Conservation (phyloP, 2,113 vertebrate species). For the Neotragus pygmaeus region DNA sequence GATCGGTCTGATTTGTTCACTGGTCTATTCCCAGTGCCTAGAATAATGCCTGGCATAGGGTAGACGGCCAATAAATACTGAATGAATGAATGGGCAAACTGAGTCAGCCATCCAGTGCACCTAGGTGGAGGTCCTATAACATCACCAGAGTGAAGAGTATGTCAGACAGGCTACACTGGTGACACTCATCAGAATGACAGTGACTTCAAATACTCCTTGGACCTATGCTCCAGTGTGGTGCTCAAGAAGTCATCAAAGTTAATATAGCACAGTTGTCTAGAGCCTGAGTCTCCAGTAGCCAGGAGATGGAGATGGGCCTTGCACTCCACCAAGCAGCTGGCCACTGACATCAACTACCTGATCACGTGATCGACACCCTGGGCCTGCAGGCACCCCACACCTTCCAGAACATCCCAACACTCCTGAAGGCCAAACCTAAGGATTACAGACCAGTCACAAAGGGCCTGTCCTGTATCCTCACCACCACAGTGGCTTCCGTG, state of each 20-base stretch:
- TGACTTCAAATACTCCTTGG: not conserved
- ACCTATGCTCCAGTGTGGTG: not conserved
- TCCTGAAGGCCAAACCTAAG: constrained; percentile 89
- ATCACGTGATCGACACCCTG: constrained; percentile 92
- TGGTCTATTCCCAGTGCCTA: not conserved
- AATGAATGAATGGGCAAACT: not conserved
- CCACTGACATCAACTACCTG: constrained; percentile 91
- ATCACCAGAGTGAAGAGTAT: not conserved
- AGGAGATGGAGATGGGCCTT: constrained; percentile 79
- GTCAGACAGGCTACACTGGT: not conserved
- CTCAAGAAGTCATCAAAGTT: not conserved
- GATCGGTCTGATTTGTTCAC: not conserved
- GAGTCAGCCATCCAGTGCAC: not conserved
- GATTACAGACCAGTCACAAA: constrained; percentile 86
- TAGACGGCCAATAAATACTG: not conserved
- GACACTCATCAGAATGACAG: not conserved
- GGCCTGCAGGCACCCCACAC: constrained; percentile 88
- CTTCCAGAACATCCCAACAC: constrained; percentile 83
- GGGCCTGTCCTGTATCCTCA: constrained; percentile 82
- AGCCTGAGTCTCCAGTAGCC: not conserved
- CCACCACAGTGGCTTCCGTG: constrained; percentile 81
- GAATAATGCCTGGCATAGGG: not conserved
- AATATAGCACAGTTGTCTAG: not conserved
- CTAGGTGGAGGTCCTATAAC: not conserved
- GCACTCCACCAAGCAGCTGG: constrained; percentile 91